phyloP scores from a whole-genome alignment of 2,113 vertebrate species.

The Vicugna pacos region DNA sequence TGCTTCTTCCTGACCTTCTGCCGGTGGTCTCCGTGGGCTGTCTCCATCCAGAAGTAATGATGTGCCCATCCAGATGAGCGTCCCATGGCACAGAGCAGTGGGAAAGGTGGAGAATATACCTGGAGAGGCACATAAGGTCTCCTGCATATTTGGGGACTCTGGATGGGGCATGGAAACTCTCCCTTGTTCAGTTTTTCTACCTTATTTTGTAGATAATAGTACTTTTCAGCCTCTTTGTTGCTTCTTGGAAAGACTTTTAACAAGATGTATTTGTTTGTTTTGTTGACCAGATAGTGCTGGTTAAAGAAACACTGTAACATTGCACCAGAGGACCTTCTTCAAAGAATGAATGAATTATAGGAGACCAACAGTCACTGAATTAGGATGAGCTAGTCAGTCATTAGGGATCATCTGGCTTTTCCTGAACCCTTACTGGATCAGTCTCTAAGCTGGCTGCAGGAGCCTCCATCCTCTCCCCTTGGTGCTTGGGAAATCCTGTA shows the following conservation, averaged over 20 bases:
- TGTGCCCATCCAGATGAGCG: background rate
- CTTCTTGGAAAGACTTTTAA: background rate
- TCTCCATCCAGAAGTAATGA: background rate
- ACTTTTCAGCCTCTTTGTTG: background rate
- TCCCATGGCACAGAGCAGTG: background rate
- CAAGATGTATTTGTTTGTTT: background rate
- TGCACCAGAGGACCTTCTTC: background rate
- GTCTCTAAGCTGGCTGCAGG: background rate
- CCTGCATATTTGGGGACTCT: background rate
- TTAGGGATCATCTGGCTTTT: no score
- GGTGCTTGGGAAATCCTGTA: background rate
- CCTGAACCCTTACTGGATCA: background rate
- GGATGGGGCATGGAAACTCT: background rate
- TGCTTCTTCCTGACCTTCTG: background rate
- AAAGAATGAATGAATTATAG: background rate
- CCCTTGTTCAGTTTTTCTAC: background rate
- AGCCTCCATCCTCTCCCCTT: background rate
- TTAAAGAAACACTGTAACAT: background rate
- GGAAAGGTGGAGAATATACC: background rate
- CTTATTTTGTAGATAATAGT: background rate
- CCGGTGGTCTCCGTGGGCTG: no score
- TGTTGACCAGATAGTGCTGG: background rate
- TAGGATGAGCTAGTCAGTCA: background rate
- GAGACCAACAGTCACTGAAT: background rate
- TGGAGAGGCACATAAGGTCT: background rate